Percentiles rank a stretch among this genome's conserved stretches.
phyloP scores from a whole-genome alignment of 2,888 invertebrate species.

The Drosophila acutilabella region DNA sequence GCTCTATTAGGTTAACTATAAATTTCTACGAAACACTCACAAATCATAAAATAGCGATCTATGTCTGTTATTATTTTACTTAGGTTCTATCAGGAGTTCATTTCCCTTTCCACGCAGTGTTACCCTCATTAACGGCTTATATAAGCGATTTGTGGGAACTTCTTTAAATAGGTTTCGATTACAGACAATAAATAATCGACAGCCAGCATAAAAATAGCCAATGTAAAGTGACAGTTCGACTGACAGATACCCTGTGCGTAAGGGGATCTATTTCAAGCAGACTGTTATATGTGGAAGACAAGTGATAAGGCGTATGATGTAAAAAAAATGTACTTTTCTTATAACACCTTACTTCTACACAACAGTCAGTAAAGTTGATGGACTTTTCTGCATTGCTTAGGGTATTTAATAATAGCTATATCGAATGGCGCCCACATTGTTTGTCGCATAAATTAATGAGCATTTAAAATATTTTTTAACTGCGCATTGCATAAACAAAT shows the following conservation, averaged over 20 bases:
- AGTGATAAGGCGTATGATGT: too few relatives aligned
- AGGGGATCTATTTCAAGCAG: too few relatives aligned
- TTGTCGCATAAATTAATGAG: constrained; percentile 39
- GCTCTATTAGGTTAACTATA: too few relatives aligned
- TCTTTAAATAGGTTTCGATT: constrained; percentile 4
- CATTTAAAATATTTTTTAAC: constrained; percentile 37
- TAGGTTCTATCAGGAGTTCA: too few relatives aligned
- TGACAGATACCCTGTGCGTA: not conserved
- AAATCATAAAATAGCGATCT: too few relatives aligned
- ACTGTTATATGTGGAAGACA: too few relatives aligned
- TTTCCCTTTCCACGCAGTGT: not conserved
- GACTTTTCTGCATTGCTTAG: not conserved
- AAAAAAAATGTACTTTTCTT: too few relatives aligned
- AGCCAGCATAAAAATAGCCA: not conserved
- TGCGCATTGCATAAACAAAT: constrained; percentile 24
- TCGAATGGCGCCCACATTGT: constrained; percentile 24
- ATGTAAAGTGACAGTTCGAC: too few relatives aligned
- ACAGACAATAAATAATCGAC: not conserved
- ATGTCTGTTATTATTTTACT: too few relatives aligned
- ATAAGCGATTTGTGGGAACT: not conserved
- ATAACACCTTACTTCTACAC: not conserved
- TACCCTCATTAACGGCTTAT: not conserved
- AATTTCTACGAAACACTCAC: too few relatives aligned
- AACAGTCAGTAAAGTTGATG: not conserved
- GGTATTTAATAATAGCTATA: constrained; percentile 6